phyloP scores from a whole-genome alignment of 2,888 invertebrate genomes.

The Melieria omissa region DNA sequence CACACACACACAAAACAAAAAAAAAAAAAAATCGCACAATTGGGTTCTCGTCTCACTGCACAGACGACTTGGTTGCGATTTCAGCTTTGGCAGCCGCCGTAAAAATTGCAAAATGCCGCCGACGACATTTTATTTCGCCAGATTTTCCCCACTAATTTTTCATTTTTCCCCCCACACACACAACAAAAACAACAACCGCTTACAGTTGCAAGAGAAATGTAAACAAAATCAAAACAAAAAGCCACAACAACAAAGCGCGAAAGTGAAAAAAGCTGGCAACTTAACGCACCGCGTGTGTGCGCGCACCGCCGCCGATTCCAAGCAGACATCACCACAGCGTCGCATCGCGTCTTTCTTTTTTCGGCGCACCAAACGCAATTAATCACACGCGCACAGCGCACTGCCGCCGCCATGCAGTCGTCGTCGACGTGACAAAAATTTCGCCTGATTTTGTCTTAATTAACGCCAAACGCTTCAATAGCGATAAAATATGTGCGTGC shows the following conservation, averaged over 20 bases:
- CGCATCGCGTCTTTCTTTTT: too few relatives aligned
- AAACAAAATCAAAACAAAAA: conserved; percentile 20
- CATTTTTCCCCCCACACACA: conserved; percentile 41
- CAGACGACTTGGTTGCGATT: too few relatives aligned
- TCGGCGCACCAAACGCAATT: conserved; percentile 51
- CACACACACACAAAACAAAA: conserved; percentile 18
- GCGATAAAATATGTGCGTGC: conserved; percentile 62
- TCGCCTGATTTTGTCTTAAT: conserved; percentile 65
- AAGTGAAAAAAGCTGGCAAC: conserved; percentile 45
- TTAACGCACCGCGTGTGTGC: conserved; percentile 41
- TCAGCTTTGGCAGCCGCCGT: neutral
- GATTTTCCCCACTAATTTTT: conserved; percentile 63
- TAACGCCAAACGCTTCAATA: conserved; percentile 66
- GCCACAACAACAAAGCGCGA: conserved; percentile 21
- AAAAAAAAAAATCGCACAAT: too few relatives aligned
- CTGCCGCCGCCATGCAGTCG: conserved; percentile 16
- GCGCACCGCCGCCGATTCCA: too few relatives aligned
- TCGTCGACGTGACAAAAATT: conserved; percentile 62
- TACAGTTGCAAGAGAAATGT: conserved; percentile 9
- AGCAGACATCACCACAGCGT: too few relatives aligned
- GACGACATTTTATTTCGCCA: conserved; percentile 66
- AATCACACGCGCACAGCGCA: conserved; percentile 47
- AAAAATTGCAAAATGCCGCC: conserved; percentile 60
- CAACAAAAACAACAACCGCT: conserved; percentile 14
- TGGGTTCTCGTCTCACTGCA: too few relatives aligned